Conservation (phyloP, 2,113 vertebrate species). For the Redunca redunca region DNA sequence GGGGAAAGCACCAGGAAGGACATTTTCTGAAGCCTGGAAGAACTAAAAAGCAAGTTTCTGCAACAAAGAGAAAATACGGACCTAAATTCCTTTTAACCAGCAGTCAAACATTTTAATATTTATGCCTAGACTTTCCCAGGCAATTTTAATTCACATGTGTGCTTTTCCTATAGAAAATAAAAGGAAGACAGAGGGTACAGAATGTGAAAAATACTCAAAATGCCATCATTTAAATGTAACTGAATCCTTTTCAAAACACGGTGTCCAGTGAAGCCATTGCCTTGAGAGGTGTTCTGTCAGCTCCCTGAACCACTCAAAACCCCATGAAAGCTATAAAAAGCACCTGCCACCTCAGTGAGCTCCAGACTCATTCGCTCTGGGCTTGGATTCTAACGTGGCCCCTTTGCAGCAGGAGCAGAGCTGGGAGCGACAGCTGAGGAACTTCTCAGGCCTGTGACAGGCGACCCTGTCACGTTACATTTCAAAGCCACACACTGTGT, state of each 20-base stretch:
- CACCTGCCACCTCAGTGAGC: conserved; percentile 47
- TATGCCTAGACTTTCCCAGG: conserved; percentile 56
- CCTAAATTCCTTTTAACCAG: conserved; percentile 53
- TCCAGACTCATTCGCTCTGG: conserved; percentile 66
- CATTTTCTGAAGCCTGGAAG: conserved; percentile 30
- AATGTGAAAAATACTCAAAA: conserved; percentile 65
- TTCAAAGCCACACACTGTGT: conserved; percentile 42
- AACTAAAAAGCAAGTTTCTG: conserved; percentile 60
- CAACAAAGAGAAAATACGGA: conserved; percentile 49
- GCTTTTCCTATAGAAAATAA: not conserved
- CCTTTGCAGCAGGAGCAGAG: conserved; percentile 50
- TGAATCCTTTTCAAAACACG: conserved; percentile 73
- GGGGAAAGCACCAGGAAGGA: not conserved
- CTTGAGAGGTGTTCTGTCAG: conserved; percentile 66
- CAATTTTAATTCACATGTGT: conserved; percentile 59
- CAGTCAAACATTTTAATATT: conserved; percentile 56
- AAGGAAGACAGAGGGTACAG: conserved; percentile 34
- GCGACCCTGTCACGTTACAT: conserved; percentile 53
- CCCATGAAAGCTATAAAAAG: conserved; percentile 70
- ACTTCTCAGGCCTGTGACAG: conserved; percentile 43
- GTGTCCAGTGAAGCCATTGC: conserved; percentile 48
- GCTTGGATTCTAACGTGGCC: conserved; percentile 50
- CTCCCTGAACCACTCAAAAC: conserved; percentile 55
- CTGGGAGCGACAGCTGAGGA: conserved; percentile 40
- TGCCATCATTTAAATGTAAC: conserved; percentile 57